Conservation (phyloP, 2,888 invertebrate species). For the Amblyteles armatorius region DNA sequence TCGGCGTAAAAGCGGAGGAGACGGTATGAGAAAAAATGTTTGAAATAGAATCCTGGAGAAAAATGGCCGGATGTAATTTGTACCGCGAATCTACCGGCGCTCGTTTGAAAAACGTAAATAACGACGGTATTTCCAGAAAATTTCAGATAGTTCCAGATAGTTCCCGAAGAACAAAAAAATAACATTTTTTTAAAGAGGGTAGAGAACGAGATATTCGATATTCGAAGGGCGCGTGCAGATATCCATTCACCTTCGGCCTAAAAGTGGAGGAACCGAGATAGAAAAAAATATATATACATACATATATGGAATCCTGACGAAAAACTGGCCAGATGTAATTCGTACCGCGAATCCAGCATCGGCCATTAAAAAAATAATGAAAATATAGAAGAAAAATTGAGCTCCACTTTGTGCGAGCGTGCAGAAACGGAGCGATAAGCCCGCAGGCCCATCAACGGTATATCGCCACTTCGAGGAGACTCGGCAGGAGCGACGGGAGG, state of each 20-base stretch:
- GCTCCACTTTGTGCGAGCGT: background rate
- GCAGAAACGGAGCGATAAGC: conserved; percentile 32
- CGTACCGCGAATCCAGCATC: background rate
- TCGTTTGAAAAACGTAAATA: too few relatives aligned
- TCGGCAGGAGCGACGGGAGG: conserved; percentile 27
- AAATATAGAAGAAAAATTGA: conserved; percentile 12
- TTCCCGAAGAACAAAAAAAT: background rate
- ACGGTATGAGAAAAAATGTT: background rate
- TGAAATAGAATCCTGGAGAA: background rate
- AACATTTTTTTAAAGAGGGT: background rate
- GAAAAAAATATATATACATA: background rate
- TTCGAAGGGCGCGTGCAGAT: background rate
- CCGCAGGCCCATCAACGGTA: conserved; percentile 31
- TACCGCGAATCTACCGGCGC: background rate
- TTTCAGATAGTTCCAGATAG: too few relatives aligned
- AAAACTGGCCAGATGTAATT: background rate
- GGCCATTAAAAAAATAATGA: background rate
- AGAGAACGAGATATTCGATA: background rate
- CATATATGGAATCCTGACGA: background rate
- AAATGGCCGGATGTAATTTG: background rate
- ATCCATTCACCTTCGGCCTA: background rate
- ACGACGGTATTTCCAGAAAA: too few relatives aligned
- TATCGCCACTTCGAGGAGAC: conserved; percentile 36
- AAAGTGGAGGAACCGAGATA: background rate
- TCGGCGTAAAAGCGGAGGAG: background rate